Conservation (phyloP, 2,113 vertebrate genomes). For the Chrysemys picta region DNA sequence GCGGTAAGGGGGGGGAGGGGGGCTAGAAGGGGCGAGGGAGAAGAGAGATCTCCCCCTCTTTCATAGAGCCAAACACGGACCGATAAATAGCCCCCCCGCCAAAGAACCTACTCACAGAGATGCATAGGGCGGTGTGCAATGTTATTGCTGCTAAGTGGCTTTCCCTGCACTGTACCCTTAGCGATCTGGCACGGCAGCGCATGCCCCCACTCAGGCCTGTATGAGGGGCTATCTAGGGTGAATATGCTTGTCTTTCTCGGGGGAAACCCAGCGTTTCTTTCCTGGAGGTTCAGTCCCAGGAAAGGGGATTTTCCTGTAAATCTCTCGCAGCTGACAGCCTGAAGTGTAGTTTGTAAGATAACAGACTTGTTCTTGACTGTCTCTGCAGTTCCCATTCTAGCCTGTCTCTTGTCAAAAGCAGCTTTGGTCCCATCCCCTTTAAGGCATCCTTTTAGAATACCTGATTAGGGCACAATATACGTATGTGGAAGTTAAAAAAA, state of each 20-base stretch:
- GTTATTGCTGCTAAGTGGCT: neutral
- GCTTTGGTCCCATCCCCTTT: neutral
- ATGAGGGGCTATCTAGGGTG: neutral
- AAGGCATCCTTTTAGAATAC: slow-evolving; percentile 9
- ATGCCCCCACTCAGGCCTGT: neutral
- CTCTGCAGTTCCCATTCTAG: slow-evolving; percentile 66
- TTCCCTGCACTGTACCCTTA: neutral
- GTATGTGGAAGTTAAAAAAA: neutral
- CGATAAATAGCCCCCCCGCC: neutral
- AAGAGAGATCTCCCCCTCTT: neutral
- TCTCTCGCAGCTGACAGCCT: slow-evolving; percentile 75
- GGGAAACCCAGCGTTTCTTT: slow-evolving; percentile 13
- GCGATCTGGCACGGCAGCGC: neutral
- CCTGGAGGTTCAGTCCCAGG: slow-evolving; percentile 15
- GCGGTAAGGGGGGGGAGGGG: neutral
- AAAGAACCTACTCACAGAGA: neutral
- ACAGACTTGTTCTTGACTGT: slow-evolving; percentile 72
- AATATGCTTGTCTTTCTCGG: neutral
- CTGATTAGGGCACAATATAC: slow-evolving; percentile 13
- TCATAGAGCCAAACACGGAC: neutral
- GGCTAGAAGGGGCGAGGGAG: neutral
- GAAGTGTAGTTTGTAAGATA: slow-evolving; percentile 76
- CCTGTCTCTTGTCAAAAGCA: slow-evolving; percentile 70
- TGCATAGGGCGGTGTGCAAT: too few species aligned
- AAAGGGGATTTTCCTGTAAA: slow-evolving; percentile 64